These are phyloP conservation scores for Bombus sibiricus DNA, from an alignment of 1,140 invertebrate species.

Conservation along the genomic window DNA sequence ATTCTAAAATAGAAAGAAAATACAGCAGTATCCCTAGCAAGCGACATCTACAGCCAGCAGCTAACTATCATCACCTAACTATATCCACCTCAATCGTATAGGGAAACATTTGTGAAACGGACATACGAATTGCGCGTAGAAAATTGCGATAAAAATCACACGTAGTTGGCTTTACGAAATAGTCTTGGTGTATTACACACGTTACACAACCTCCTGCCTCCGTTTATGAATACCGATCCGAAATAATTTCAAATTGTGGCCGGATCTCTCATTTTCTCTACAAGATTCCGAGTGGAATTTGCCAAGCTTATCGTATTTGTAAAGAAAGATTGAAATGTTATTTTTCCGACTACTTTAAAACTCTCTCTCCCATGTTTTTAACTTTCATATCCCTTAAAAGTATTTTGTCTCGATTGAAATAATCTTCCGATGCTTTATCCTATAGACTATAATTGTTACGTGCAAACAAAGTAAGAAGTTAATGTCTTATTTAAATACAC, in stretches of 20 bases:
- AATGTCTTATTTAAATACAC: no score
- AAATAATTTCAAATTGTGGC: background rate
- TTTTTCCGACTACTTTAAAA: background rate
- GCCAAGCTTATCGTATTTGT: background rate
- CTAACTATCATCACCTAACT: no score
- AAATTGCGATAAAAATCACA: background rate
- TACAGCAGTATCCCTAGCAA: no score
- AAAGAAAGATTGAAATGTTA: background rate
- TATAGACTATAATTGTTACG: no score
- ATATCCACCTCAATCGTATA: background rate
- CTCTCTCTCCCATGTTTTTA: no score
- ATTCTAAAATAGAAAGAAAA: no score
- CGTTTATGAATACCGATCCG: background rate
- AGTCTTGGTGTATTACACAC: background rate
- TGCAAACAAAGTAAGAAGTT: no score
- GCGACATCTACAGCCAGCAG: no score
- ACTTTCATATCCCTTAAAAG: no score
- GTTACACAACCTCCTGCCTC: background rate
- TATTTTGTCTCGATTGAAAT: no score
- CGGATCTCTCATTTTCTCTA: background rate
- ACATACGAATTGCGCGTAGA: background rate
- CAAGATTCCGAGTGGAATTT: background rate
- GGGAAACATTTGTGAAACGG: background rate
- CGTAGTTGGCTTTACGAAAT: background rate
- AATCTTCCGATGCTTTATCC: no score